Evolutionary conservation across 2,888 invertebrate species (phyloP).

Genomic region (Strigamia maritima): DNA sequence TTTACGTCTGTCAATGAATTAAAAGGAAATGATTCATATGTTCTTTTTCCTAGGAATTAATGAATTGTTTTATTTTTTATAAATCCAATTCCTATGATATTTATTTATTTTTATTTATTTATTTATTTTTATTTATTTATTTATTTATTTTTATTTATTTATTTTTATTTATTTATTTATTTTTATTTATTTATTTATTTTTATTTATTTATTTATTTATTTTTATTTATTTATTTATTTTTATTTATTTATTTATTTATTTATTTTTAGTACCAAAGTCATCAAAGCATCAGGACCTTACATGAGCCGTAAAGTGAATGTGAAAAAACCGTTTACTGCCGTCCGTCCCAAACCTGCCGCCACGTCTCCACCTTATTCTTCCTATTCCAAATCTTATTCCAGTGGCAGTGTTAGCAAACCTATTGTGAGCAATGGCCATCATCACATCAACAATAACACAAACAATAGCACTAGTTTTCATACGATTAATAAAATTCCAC

Average conservation of each 20-base stretch:
- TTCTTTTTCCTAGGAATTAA: neutral
- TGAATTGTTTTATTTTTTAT: neutral
- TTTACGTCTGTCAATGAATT: neutral
- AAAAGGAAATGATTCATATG: neutral
- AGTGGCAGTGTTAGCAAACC: slow-evolving; percentile 1
- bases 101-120: neutral
- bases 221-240: no score
- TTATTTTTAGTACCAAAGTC: slow-evolving; percentile 75
- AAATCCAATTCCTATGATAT: neutral
- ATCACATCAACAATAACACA: neutral
- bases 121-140: slow-evolving; percentile 54
- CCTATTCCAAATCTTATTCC: slow-evolving; percentile 17
- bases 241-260: slow-evolving; percentile 40
- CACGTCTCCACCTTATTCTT: slow-evolving; percentile 35
- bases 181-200: no score
- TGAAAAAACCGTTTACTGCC: slow-evolving; percentile 56
- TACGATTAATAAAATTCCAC: neutral
- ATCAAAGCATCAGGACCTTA: slow-evolving; percentile 88
- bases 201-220: neutral
- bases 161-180: slow-evolving; percentile 46
- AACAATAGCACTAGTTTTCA: slow-evolving; percentile 31
- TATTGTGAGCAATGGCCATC: slow-evolving; percentile 15
- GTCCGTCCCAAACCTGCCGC: slow-evolving; percentile 46
- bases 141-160: slow-evolving; percentile 42
- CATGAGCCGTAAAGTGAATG: slow-evolving; percentile 82